These are phyloP conservation scores for Acheta domesticus DNA, from an alignment of 2,888 invertebrate genomes.

Conservation along the genomic window DNA sequence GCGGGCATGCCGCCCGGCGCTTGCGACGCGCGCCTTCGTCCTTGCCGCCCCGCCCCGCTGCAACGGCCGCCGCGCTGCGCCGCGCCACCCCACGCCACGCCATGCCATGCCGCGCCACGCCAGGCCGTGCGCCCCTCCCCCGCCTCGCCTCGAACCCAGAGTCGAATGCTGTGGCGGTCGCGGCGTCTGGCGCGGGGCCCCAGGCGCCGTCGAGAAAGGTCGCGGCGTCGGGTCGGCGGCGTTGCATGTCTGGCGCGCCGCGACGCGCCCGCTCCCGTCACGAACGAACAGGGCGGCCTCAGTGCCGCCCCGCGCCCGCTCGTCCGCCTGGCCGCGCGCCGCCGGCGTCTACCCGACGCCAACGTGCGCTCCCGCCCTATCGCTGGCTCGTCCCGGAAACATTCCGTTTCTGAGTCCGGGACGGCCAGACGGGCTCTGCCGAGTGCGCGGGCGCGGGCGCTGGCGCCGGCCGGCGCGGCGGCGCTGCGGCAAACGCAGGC, in stretches of 20 bases:
- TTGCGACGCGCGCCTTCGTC: conserved; percentile 27
- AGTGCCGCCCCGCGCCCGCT: neutral
- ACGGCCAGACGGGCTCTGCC: conserved; percentile 9
- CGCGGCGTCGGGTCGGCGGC: neutral
- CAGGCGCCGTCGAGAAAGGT: neutral
- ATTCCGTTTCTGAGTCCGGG: conserved; percentile 3
- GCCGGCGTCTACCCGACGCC: neutral
- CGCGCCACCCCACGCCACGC: neutral
- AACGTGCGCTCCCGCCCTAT: neutral
- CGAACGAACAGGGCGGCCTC: neutral
- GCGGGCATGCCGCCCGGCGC: conserved; percentile 19
- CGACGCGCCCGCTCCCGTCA: neutral
- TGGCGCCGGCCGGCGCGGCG: conserved; percentile 20
- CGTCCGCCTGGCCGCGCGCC: neutral
- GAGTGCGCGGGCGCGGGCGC: conserved; percentile 3
- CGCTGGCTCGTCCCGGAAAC: neutral
- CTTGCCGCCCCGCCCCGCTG: neutral
- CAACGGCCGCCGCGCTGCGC: neutral
- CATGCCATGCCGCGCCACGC: neutral
- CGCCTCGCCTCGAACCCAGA: conserved; percentile 34
- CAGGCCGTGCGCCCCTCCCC: neutral
- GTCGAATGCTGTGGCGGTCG: conserved; percentile 27
- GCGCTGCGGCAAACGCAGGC: conserved; percentile 19
- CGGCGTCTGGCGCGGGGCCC: conserved; percentile 28
- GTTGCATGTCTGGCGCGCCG: neutral